phyloP scores from a whole-genome alignment of 2,797 vertebrate species.

The Aplochiton taeniatus region DNA sequence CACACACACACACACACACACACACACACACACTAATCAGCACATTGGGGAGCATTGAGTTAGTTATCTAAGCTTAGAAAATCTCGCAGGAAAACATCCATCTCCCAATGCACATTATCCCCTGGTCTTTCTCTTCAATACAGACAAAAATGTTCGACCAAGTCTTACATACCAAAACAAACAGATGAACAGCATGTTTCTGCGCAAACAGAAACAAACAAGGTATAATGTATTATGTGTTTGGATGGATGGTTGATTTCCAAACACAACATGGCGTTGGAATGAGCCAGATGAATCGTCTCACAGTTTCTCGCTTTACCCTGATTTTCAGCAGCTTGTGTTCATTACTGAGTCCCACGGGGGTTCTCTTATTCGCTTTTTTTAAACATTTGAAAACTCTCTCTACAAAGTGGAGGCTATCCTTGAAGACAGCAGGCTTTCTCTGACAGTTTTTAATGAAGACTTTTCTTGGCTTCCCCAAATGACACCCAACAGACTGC shows the following conservation, averaged over 20 bases:
- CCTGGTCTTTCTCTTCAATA: too few relatives aligned
- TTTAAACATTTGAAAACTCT: conserved; percentile 6
- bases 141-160: too few relatives aligned
- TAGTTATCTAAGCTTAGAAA: not conserved
- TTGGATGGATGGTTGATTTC: not conserved
- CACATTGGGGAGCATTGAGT: not conserved
- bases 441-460: conserved; percentile 10
- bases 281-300: not conserved
- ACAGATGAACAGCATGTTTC: not conserved
- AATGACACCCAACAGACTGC: not conserved
- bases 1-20: conserved; percentile 1
- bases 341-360: conserved; percentile 1
- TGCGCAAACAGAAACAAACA: not conserved
- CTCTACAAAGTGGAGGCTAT: conserved; percentile 1
- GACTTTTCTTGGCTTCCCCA: conserved; percentile 13
- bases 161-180: not conserved
- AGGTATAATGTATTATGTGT: not conserved
- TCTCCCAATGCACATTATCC: too few relatives aligned
- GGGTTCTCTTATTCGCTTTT: not conserved
- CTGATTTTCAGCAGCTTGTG: conserved; percentile 15
- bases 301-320: not conserved
- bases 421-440: not conserved
- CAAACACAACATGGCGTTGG: not conserved
- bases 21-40: not conserved
- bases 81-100: too few relatives aligned